A percentile compares a stretch with the other conserved stretches of the same genome.
These are phyloP conservation scores for Nyleta sp. DNA, from an alignment of 2,888 invertebrate species.

Conservation along the genomic window DNA sequence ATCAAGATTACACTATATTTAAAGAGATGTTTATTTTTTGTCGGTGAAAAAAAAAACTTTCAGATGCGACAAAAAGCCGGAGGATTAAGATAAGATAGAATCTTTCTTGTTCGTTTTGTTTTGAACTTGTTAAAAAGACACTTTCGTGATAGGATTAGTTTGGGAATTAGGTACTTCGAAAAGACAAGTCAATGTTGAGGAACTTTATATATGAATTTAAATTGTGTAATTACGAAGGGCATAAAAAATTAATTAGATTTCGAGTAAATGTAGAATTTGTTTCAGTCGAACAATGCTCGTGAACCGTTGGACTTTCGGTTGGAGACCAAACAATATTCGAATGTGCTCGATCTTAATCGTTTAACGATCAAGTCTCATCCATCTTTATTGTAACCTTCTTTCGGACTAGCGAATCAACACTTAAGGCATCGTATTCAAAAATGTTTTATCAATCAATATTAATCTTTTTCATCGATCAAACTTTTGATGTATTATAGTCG, in stretches of 20 bases:
- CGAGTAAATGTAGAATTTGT: not conserved
- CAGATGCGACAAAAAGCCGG: slow-evolving; percentile 16
- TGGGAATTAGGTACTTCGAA: not conserved
- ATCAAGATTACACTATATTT: slow-evolving; percentile 22
- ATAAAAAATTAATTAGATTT: not conserved
- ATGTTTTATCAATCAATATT: slow-evolving; percentile 43
- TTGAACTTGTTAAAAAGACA: slow-evolving; percentile 20
- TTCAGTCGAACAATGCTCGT: slow-evolving; percentile 12
- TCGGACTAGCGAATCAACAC: slow-evolving; percentile 66
- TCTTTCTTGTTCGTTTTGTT: slow-evolving; percentile 23
- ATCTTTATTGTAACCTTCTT: slow-evolving; percentile 68
- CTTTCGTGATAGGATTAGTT: slow-evolving; percentile 15
- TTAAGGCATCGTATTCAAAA: slow-evolving; percentile 44
- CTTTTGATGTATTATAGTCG: slow-evolving; percentile 39
- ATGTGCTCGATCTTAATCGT: slow-evolving; percentile 75
- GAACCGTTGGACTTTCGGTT: slow-evolving; percentile 55
- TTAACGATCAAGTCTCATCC: slow-evolving; percentile 73
- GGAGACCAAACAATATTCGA: slow-evolving; percentile 41
- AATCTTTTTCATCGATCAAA: slow-evolving; percentile 51
- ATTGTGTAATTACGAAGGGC: too few relatives aligned
- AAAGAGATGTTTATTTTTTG: slow-evolving; percentile 30
- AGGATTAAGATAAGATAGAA: slow-evolving; percentile 42
- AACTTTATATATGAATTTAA: not conserved
- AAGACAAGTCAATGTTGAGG: not conserved
- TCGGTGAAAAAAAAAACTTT: slow-evolving; percentile 18